Base-by-base conservation (phyloP, 2,113 vertebrate genomes). In the Pavo muticus region DNA sequence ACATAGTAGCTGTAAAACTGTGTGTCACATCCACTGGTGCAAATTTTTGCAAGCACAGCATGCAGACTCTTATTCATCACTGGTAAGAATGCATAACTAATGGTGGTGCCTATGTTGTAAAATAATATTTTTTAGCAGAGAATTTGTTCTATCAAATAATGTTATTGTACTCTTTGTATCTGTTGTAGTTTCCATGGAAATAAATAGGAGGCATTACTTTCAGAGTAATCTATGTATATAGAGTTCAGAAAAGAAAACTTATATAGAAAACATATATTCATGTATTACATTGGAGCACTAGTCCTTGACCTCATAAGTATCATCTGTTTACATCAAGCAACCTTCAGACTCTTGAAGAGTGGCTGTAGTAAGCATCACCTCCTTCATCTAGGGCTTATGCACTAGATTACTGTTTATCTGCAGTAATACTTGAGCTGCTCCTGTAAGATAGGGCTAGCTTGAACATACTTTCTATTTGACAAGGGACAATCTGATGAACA, bases 401-500 rank as follows among this genome's bases (percentile, higher is more conserved):
- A 45, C 44, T 45, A 45, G 44, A 17, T 45, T 45, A 8, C 16
- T 45, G 44, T 6, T 45, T 17, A 89, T 18, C 23, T 65, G 7
- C 70, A 37, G 5, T 59, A 59, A 61, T 10, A 63, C 29, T 63
- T 88, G 39, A 24, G 8, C 14, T 84, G 25, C 71, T 92, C 57
- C 25, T 23, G 5, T 56, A 20, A 56, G 9, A 13, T 37, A 50
- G n/a, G 9, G 25, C 56, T 8, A n/a, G 11, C 60, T 37, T 76
- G 13, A 72, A 27, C 32, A 37, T 72, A 29, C 35, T 11, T 15
- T 70, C 11, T 16, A 27, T 12, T 68, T 52, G 16, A 52, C 35
- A 60, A 57, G 15, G 52, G 54, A 16, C 11, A 10, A 10, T 25
- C 40, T 67, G 52, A 72, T 56, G 35, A 87, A 60, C 0, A 0